phyloP scores from a whole-genome alignment of 64 coral and sea anemone genomes.

The Montipora cactus region DNA sequence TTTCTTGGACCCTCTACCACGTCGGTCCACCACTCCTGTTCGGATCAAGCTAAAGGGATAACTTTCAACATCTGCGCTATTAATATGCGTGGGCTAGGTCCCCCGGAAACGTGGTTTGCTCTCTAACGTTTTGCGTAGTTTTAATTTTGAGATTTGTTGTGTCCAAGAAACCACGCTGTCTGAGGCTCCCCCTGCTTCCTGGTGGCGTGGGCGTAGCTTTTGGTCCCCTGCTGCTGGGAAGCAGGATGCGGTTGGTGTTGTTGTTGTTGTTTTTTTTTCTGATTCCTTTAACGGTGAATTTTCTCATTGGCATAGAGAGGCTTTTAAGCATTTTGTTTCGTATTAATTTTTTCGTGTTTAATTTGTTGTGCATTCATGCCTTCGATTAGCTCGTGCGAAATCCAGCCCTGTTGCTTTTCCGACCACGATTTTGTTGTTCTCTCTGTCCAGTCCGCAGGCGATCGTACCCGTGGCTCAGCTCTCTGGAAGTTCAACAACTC shows the following conservation, averaged over 20 bases:
- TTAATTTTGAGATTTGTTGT: too few relatives aligned
- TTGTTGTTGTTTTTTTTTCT: neutral
- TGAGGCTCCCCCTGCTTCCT: too few relatives aligned
- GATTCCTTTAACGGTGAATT: neutral
- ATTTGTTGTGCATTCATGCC: neutral
- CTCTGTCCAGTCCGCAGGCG: neutral
- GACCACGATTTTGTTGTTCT: conserved; percentile 31
- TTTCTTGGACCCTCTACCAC: too few relatives aligned
- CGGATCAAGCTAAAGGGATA: too few relatives aligned
- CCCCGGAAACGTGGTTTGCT: too few relatives aligned
- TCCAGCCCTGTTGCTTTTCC: conserved; percentile 3
- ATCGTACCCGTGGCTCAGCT: neutral
- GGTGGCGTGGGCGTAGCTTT: neutral
- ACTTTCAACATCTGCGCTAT: too few relatives aligned
- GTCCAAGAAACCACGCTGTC: too few relatives aligned
- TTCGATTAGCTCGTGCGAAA: neutral
- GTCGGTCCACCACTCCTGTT: too few relatives aligned
- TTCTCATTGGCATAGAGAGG: neutral
- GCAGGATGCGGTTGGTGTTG: neutral
- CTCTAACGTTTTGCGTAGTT: too few relatives aligned
- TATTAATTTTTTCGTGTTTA: neutral
- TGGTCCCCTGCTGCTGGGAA: neutral
- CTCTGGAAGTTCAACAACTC: conserved; percentile 26
- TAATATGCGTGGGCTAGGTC: too few relatives aligned
- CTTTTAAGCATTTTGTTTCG: neutral